These are phyloP conservation scores for Galemys pyrenaicus DNA, from an alignment of 2,113 vertebrate genomes.

Conservation along the genomic window DNA sequence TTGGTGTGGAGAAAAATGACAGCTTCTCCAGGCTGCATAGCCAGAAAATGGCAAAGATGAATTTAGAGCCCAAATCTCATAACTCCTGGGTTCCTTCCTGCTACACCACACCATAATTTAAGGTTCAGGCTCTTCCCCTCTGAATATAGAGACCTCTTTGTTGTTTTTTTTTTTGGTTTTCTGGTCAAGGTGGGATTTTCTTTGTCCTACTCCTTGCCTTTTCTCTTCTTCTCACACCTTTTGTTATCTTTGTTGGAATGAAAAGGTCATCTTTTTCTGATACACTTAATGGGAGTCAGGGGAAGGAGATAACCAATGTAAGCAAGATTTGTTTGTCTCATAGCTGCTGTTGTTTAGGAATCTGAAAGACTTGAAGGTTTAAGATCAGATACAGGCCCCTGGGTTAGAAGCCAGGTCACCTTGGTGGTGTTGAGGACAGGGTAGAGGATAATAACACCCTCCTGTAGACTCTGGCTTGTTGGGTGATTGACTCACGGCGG, in stretches of 20 bases:
- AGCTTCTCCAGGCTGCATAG: not conserved
- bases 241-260: not conserved
- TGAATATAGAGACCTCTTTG: not conserved
- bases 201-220: not conserved
- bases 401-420: not conserved
- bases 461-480: not conserved
- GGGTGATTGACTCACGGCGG: not conserved
- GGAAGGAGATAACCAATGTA: not conserved
- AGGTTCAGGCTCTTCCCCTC: not conserved
- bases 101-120: not conserved
- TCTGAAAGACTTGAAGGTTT: not conserved
- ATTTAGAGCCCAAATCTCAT: conserved; percentile 8
- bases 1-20: not conserved
- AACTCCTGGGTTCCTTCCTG: not conserved
- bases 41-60: not conserved
- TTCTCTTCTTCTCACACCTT: not conserved
- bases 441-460: not conserved
- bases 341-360: not conserved
- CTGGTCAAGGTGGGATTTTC: not conserved
- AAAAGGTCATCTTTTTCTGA: not conserved
- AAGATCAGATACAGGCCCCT: not conserved
- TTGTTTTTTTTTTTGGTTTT: not conserved
- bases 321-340: not conserved
- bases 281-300: not conserved
- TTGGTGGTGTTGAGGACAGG: not conserved